These are phyloP conservation scores for Epinotia brunnichana DNA, from an alignment of 2,888 invertebrate species.

Conservation along the genomic window DNA sequence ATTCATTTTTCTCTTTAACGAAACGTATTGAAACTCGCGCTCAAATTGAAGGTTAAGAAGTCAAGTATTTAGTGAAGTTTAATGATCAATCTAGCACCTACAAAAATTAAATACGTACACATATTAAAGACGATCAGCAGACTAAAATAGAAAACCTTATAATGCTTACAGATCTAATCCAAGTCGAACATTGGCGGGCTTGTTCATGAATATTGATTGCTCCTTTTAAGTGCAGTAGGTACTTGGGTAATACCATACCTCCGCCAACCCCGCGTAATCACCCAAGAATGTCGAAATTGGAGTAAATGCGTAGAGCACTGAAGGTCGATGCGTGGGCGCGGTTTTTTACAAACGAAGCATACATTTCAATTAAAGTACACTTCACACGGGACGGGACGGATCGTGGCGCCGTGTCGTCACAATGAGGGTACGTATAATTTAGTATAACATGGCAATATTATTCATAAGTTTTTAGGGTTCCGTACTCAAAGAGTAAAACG, in stretches of 20 bases:
- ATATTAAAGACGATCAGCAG: neutral
- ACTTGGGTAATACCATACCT: slow-evolving; percentile 26
- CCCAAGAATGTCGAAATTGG: slow-evolving; percentile 47
- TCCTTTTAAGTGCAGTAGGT: slow-evolving; percentile 25
- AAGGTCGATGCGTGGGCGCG: slow-evolving; percentile 58
- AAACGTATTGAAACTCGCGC: no score
- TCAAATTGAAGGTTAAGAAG: no score
- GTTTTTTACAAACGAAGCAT: slow-evolving; percentile 42
- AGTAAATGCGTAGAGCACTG: slow-evolving; percentile 57
- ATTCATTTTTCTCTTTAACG: no score
- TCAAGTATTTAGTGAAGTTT: no score
- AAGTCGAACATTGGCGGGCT: slow-evolving; percentile 24
- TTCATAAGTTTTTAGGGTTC: no score
- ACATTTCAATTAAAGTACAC: neutral
- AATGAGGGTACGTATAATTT: neutral
- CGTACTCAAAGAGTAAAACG: no score
- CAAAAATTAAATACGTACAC: no score
- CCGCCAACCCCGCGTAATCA: slow-evolving; percentile 34
- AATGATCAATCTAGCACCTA: neutral
- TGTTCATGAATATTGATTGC: slow-evolving; percentile 33
- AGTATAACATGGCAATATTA: neutral
- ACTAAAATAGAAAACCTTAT: slow-evolving; percentile 8
- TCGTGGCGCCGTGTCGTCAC: no score
- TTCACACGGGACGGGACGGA: neutral
- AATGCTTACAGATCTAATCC: slow-evolving; percentile 1